phyloP scores from a whole-genome alignment of 2,888 invertebrate species.

The Strigamia transsilvanica region DNA sequence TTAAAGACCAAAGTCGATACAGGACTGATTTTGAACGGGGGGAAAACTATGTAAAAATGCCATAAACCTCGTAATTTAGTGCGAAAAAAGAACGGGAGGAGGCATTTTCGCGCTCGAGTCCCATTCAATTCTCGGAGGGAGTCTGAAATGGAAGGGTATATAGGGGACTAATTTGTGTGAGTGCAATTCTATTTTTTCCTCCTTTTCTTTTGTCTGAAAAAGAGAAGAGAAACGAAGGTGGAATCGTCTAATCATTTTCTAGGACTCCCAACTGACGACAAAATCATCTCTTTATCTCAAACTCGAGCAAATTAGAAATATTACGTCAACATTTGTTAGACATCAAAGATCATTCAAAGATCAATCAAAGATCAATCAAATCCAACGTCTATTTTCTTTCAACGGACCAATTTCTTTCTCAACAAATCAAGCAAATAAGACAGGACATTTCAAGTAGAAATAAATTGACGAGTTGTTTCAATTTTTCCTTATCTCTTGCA shows the following conservation, averaged over 20 bases:
- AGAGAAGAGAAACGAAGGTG: not conserved
- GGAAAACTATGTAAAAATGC: not conserved
- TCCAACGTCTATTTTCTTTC: not conserved
- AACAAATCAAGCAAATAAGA: not conserved
- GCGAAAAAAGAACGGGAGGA: conserved; percentile 22
- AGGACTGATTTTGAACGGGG: not conserved
- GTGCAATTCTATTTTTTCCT: conserved; percentile 18
- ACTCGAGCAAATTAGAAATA: conserved; percentile 30
- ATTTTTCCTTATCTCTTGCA: not conserved
- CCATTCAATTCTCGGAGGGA: conserved; percentile 43
- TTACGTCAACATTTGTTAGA: conserved; percentile 30
- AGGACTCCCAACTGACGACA: conserved; percentile 41
- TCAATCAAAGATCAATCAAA: conserved; percentile 29
- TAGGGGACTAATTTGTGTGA: conserved; percentile 49
- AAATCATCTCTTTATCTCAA: conserved; percentile 13
- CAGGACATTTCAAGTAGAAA: not conserved
- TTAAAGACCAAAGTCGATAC: not conserved
- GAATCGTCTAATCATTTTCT: conserved; percentile 43
- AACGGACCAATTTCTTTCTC: no score
- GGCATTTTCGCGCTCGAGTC: conserved; percentile 45
- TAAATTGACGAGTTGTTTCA: not conserved
- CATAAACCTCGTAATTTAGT: conserved; percentile 16
- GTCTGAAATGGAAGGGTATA: conserved; percentile 43
- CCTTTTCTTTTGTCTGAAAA: not conserved
- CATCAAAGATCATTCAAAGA: conserved; percentile 22